These are phyloP conservation scores for Ranitomeya variabilis DNA, from an alignment of 2,113 vertebrate genomes.

Conservation along the genomic window DNA sequence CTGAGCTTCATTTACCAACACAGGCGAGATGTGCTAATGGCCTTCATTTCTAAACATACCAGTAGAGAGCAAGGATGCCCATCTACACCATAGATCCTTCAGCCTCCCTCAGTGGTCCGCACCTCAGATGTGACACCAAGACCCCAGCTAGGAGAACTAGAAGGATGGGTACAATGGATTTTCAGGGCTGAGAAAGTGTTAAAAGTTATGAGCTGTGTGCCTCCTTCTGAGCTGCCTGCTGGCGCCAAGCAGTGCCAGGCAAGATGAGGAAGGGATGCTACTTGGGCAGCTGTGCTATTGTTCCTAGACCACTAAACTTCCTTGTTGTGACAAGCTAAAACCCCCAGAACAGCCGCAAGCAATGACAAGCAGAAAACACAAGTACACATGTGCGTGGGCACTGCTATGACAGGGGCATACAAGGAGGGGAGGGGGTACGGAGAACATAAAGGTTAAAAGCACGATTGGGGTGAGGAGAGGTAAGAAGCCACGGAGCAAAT, in stretches of 20 bases:
- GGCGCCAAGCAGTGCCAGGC: slow-evolving; percentile 6
- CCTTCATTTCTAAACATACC: neutral
- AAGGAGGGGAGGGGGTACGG: neutral
- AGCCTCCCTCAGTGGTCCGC: no score
- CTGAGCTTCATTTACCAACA: neutral
- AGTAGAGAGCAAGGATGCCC: neutral
- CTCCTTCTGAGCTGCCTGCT: neutral
- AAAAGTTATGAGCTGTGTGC: neutral
- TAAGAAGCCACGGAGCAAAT: neutral
- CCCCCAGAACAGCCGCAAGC: neutral
- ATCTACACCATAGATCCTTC: no score
- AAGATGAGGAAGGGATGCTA: neutral
- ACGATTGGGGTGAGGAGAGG: neutral
- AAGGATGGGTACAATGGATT: neutral
- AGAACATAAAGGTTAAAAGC: neutral
- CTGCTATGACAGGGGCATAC: neutral
- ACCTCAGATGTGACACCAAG: no score
- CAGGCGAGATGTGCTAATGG: neutral
- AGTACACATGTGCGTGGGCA: slow-evolving; percentile 30
- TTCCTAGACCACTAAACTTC: slow-evolving; percentile 10
- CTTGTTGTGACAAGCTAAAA: slow-evolving; percentile 41
- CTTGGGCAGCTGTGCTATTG: slow-evolving; percentile 49
- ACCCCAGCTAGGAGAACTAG: no score
- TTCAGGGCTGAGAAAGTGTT: neutral
- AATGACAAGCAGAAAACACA: neutral